Conservation (phyloP, 2,797 vertebrate species). For the Cyclura pinguis region DNA sequence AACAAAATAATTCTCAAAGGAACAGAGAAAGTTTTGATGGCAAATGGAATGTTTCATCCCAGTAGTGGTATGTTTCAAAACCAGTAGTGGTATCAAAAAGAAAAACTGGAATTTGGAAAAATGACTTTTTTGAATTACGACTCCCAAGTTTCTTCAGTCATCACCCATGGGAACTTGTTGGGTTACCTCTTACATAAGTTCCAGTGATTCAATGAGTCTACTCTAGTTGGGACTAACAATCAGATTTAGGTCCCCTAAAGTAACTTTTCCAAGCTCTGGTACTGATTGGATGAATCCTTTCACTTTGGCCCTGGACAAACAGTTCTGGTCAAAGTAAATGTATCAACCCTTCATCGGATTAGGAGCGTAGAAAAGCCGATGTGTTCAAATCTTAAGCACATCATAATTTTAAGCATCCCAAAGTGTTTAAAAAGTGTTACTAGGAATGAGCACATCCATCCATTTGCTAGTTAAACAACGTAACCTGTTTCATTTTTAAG, state of each 20-base stretch:
- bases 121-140: no score
- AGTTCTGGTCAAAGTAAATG: conserved; percentile 67
- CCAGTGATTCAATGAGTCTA: no score
- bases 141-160: no score
- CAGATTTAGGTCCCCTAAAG: no score
- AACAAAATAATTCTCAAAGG: neutral
- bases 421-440: conserved; percentile 84
- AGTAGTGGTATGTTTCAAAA: no score
- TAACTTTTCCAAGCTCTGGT: neutral
- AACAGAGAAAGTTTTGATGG: neutral
- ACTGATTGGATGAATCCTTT: conserved; percentile 42
- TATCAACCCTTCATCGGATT: conserved; percentile 78
- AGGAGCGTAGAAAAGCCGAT: conserved; percentile 83
- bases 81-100: no score
- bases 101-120: no score
- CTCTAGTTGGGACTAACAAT: no score
- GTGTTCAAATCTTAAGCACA: conserved; percentile 83
- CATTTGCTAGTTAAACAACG: conserved; percentile 83
- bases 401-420: conserved; percentile 85
- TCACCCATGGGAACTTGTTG: no score
- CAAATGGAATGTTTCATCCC: conserved; percentile 14
- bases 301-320: conserved; percentile 59
- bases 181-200: no score
- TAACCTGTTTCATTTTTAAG: conserved; percentile 85
- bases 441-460: conserved; percentile 80